Base-by-base conservation (phyloP, 2,888 invertebrate genomes). In the Chrysolina haemoptera region DNA sequence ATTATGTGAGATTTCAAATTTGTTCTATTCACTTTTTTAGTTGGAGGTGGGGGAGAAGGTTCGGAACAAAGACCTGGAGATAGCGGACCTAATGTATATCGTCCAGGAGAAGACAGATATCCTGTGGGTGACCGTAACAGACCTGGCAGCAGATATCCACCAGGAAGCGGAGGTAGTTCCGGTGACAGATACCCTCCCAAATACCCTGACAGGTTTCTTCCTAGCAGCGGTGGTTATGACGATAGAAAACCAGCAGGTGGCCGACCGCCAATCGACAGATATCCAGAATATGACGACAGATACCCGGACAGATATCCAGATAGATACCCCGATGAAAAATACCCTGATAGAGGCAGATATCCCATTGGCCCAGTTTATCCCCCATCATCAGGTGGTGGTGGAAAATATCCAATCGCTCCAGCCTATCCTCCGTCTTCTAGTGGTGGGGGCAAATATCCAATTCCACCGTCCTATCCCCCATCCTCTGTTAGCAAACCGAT, bases 271-370 rank as follows among this genome's bases (percentile, higher is more conserved):
- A 68, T 70, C 8, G 80, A 82, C 67, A 74, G 79, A 16, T 81
- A 82, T 78, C 82, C 79, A 50, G 78, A 79, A 43, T 79, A 80
- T 68, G 81, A 80, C 20, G 82, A 82, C 59, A 76, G 80, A 66
- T 79, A 78, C 76, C 59, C 59, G 12, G 53, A 53, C 20, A 53
- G 53, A 5, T 53, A 53, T 53, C 53, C 53, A n/a, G 67, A 74
- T 77, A 88, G 90, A 76, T 90, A 89, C 82, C 89, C 90, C 18
- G 68, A 10, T 84, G 89, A 71, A 88, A 89, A 83, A 89, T 89
- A 78, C 87, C 87, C 77, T 73, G 76, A 77, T 71, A 78, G 74
- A 79, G 79, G 82, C 66, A 81, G 85, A n/a, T 85, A 84, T 70
- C 90, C 90, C 6, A 83, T 88, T 5, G 88, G 27, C 18, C 72